phyloP scores from a whole-genome alignment of 2,888 invertebrate species.

The Tineola bisselliella region DNA sequence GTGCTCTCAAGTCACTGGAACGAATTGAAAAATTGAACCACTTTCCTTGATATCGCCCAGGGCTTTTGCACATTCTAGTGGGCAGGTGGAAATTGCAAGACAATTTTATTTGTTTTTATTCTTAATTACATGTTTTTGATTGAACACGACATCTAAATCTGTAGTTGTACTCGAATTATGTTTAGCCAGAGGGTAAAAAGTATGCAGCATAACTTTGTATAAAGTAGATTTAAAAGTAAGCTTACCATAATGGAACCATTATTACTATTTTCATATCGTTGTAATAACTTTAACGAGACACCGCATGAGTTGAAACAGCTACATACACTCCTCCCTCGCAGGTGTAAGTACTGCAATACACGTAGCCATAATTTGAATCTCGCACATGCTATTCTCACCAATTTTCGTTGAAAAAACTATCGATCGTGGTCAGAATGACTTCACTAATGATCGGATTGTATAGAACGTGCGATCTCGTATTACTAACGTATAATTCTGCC shows the following conservation, averaged over 20 bases:
- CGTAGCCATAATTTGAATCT: constrained; percentile 12
- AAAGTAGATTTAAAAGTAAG: not conserved
- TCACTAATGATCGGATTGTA: constrained; percentile 37
- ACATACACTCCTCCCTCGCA: not conserved
- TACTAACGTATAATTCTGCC: constrained; percentile 42
- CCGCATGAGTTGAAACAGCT: not conserved
- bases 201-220: not conserved
- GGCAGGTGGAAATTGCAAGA: constrained; percentile 43
- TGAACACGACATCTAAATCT: constrained; percentile 7
- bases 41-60: constrained; percentile 42
- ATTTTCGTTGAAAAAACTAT: constrained; percentile 35
- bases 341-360: not conserved
- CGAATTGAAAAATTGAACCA: constrained; percentile 47
- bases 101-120: constrained; percentile 32
- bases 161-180: not conserved
- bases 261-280: not conserved
- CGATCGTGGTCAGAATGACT: constrained; percentile 41
- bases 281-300: not conserved
- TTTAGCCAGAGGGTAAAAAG: not conserved
- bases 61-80: constrained; percentile 35
- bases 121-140: constrained; percentile 1
- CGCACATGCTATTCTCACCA: constrained; percentile 28
- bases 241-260: not conserved
- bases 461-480: constrained; percentile 48
- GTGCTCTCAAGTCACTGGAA: constrained; percentile 18